A percentile compares a stretch with the other conserved stretches of the same genome.
These are phyloP conservation scores for Lithobates pipiens DNA, from an alignment of 2,797 vertebrate genomes.

Conservation along the genomic window DNA sequence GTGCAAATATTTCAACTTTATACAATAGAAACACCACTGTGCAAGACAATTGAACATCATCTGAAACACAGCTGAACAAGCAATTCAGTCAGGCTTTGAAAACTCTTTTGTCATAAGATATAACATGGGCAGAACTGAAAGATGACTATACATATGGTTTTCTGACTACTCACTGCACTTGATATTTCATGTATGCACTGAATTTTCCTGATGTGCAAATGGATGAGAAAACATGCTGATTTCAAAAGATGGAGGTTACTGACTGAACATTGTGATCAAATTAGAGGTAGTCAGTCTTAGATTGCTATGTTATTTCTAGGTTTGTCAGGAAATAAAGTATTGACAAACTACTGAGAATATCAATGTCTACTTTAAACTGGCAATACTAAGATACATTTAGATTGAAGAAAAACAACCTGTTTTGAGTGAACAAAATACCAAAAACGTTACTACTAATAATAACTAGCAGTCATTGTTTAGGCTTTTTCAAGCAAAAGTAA, in stretches of 20 bases:
- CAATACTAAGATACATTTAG: no score
- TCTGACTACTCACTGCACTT: not conserved
- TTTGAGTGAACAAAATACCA: no score
- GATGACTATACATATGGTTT: constrained; percentile 19
- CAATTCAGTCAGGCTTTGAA: constrained; percentile 39
- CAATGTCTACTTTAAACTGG: no score
- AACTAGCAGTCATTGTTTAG: no score
- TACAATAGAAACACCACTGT: constrained; percentile 15
- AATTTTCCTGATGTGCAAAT: constrained; percentile 21
- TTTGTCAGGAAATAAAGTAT: no score
- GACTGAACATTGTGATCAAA: not conserved
- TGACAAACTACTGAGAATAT: no score
- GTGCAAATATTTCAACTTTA: constrained; percentile 2
- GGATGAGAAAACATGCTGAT: not conserved
- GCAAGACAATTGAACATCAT: constrained; percentile 42
- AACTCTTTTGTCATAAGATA: constrained; percentile 42
- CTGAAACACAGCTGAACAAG: constrained; percentile 32
- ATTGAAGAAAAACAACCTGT: no score
- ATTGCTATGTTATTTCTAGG: no score
- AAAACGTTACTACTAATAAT: no score
- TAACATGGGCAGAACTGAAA: constrained; percentile 34
- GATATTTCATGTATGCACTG: constrained; percentile 12
- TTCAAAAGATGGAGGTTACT: not conserved
- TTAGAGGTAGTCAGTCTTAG: not conserved
- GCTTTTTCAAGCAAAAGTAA: no score